Percentiles rank a stretch among this genome's conserved stretches.
Evolutionary conservation across 2,888 invertebrate species (phyloP).

Genomic region (Neoascia interrupta): DNA sequence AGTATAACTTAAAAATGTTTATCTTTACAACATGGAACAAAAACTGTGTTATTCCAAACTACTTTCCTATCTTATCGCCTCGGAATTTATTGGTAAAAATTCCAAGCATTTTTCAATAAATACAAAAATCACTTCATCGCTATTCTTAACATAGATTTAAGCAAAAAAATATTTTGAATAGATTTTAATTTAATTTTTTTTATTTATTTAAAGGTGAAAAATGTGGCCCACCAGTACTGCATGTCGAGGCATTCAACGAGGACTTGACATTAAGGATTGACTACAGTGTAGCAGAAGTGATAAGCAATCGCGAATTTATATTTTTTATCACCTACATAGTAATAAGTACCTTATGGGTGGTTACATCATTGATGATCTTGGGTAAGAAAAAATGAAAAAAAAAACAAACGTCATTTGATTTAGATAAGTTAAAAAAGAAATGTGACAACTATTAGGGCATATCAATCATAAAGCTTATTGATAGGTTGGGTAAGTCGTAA

Average conservation of each 20-base stretch:
- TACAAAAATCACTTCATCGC: too few species aligned
- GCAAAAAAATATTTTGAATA: constrained; percentile 9
- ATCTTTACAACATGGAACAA: too few species aligned
- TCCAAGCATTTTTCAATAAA: too few species aligned
- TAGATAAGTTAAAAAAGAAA: neutral
- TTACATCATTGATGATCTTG: constrained; percentile 74
- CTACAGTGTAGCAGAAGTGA: constrained; percentile 71
- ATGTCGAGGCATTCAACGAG: neutral
- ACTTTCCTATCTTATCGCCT: too few species aligned
- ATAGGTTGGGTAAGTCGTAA: neutral
- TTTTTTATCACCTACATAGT: constrained; percentile 74
- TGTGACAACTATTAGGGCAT: constrained; percentile 14
- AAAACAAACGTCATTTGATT: neutral
- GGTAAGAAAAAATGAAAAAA: constrained; percentile 70
- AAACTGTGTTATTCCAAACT: too few species aligned
- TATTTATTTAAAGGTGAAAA: constrained; percentile 70
- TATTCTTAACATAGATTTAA: too few species aligned
- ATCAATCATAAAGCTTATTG: constrained; percentile 4
- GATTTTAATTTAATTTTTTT: neutral
- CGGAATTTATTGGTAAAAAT: too few species aligned
- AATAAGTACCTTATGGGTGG: constrained; percentile 75
- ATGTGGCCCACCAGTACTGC: constrained; percentile 71
- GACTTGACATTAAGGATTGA: constrained; percentile 58
- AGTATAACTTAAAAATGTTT: too few species aligned
- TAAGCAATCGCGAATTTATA: constrained; percentile 74